Evolutionary conservation across 2,888 invertebrate species (phyloP).

Genomic region (Parascotia fuliginaria): DNA sequence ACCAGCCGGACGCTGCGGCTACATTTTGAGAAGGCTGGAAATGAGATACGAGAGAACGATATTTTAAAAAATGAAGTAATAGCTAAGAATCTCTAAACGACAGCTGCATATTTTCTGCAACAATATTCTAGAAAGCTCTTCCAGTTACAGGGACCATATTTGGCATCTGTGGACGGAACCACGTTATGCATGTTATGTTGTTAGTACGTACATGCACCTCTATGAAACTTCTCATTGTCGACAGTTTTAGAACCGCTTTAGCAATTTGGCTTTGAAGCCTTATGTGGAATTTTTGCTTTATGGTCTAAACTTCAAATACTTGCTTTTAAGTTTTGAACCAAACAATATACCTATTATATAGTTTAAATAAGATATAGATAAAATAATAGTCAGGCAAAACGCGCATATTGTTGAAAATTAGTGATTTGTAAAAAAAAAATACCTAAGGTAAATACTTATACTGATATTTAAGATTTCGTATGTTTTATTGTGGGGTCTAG

Average conservation of each 20-base stretch:
- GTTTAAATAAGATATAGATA: no score
- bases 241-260: conserved; percentile 57
- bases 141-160: conserved; percentile 10
- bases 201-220: conserved; percentile 45
- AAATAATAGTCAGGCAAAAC: no score
- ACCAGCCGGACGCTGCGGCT: conserved; percentile 15
- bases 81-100: no score
- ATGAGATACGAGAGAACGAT: conserved; percentile 3
- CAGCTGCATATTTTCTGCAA: no score
- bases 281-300: conserved; percentile 60
- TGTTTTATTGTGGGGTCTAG: no score
- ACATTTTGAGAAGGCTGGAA: conserved; percentile 16
- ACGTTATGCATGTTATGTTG: conserved; percentile 44
- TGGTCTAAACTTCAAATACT: conserved; percentile 23
- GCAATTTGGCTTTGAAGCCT: conserved; percentile 65
- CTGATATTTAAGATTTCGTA: no score
- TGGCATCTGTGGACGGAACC: conserved; percentile 14
- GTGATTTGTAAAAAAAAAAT: no score
- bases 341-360: no score
- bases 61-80: no score
- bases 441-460: no score
- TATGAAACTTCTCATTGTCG: conserved; percentile 51
- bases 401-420: no score
- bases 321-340: conserved; percentile 16
- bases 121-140: conserved; percentile 1